Conservation (phyloP, 2,113 vertebrate species). For the Dasyornis broadbenti region DNA sequence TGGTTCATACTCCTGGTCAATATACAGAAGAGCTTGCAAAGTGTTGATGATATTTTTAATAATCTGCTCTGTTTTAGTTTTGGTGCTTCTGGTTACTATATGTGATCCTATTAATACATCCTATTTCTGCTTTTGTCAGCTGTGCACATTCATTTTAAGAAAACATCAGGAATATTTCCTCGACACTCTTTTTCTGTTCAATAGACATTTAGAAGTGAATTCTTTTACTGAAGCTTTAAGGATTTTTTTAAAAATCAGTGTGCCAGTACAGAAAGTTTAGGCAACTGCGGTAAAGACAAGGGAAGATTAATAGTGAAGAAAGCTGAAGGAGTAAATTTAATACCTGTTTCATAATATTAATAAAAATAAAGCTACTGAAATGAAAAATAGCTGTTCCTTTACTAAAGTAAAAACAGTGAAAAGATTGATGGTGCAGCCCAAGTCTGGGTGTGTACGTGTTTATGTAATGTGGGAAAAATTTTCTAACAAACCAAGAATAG, state of each 20-base stretch:
- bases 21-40: not conserved
- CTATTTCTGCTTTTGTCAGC: not conserved
- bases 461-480: slow-evolving; percentile 39
- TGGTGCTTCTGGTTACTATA: not conserved
- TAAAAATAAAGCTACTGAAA: not conserved
- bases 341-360: not conserved
- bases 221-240: not conserved
- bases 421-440: not conserved
- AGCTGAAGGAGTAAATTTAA: not conserved
- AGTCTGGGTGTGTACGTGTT: not conserved
- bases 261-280: not conserved
- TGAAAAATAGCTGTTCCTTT: slow-evolving; percentile 25
- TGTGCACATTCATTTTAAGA: not conserved
- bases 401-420: not conserved
- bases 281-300: not conserved
- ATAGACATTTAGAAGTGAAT: not conserved
- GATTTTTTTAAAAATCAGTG: not conserved
- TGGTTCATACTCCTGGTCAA: not conserved
- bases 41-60: not conserved
- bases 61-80: not conserved
- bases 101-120: not conserved
- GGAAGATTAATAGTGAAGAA: not conserved
- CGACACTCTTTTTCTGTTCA: not conserved
- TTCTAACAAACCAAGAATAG: slow-evolving; percentile 40
- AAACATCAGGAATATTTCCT: not conserved